Conservation (phyloP, 2,888 invertebrate species). For the Autographa gamma region DNA sequence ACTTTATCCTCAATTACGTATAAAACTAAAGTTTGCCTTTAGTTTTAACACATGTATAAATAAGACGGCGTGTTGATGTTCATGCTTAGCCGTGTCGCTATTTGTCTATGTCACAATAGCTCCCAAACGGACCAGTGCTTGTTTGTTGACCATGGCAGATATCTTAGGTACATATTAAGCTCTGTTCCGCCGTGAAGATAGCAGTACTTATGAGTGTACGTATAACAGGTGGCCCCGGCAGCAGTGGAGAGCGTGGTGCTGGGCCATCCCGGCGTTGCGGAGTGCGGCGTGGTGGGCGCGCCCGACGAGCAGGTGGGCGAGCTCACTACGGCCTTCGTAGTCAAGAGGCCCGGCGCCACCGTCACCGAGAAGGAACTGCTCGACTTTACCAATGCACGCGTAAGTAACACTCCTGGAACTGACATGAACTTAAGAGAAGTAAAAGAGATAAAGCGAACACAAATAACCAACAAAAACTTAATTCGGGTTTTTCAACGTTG, state of each 20-base stretch:
- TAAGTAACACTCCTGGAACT: slow-evolving; percentile 68
- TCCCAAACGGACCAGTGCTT: too few species aligned
- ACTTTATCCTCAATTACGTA: too few species aligned
- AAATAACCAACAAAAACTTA: neutral
- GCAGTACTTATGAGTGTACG: too few species aligned
- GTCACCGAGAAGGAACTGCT: slow-evolving; percentile 88
- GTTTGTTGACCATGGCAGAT: too few species aligned
- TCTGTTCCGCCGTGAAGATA: too few species aligned
- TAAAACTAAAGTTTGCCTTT: too few species aligned
- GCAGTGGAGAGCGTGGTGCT: slow-evolving; percentile 94
- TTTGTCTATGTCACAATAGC: too few species aligned
- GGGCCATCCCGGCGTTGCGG: slow-evolving; percentile 91
- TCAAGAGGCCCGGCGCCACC: slow-evolving; percentile 85
- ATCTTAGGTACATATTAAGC: too few species aligned
- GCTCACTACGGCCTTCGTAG: slow-evolving; percentile 93
- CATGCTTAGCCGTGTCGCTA: too few species aligned
- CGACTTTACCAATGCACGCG: slow-evolving; percentile 86
- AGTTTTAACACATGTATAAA: too few species aligned
- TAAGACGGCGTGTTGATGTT: too few species aligned
- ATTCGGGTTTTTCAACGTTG: neutral
- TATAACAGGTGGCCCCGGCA: slow-evolving; percentile 92
- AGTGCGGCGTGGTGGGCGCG: slow-evolving; percentile 94
- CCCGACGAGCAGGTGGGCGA: slow-evolving; percentile 93
- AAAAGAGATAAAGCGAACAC: neutral
- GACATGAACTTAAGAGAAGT: too few species aligned